A percentile compares a stretch with the other conserved stretches of the same genome.
Evolutionary conservation across 2,888 invertebrate genomes (phyloP).

Genomic region (Odontothrips loti): DNA sequence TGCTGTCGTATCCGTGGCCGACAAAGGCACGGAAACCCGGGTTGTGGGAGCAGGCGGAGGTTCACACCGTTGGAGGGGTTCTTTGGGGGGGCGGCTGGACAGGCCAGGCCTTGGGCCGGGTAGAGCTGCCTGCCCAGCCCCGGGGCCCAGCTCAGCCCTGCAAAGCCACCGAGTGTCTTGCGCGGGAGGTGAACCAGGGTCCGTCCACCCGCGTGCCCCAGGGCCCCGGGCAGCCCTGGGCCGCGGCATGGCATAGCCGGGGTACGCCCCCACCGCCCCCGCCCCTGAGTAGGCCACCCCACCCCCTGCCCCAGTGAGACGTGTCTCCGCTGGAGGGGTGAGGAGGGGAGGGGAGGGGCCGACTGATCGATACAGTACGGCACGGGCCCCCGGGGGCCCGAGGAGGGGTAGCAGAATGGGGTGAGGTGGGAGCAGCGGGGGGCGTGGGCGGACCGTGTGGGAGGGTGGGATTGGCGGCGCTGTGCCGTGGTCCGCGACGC

Average conservation of each 20-base stretch:
- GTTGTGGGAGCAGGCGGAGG: neutral
- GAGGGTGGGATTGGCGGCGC: conserved; percentile 32
- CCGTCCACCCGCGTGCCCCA: neutral
- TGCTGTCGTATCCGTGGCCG: too few relatives aligned
- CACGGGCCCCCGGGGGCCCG: conserved; percentile 28
- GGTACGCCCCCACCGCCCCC: neutral
- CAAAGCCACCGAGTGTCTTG: neutral
- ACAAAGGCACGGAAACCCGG: neutral
- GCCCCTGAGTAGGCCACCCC: neutral
- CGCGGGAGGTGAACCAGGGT: neutral
- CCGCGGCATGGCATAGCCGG: neutral
- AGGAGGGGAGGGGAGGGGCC: conserved; percentile 33
- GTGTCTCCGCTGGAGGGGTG: conserved; percentile 30
- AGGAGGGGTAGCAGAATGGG: conserved; percentile 23
- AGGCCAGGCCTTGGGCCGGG: too few relatives aligned
- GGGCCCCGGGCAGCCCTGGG: neutral
- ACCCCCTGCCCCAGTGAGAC: neutral
- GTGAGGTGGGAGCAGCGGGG: neutral
- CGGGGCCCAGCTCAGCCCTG: neutral
- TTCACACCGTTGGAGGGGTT: neutral
- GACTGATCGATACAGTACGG: neutral
- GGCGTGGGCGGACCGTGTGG: conserved; percentile 30
- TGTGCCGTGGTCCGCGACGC: conserved; percentile 36
- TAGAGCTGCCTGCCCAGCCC: neutral
- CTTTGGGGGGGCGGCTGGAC: neutral